Percentiles rank a stretch among this genome's conserved stretches.
phyloP scores from a whole-genome alignment of 2,797 vertebrate genomes.

The Acipenser oxyrinchus region DNA sequence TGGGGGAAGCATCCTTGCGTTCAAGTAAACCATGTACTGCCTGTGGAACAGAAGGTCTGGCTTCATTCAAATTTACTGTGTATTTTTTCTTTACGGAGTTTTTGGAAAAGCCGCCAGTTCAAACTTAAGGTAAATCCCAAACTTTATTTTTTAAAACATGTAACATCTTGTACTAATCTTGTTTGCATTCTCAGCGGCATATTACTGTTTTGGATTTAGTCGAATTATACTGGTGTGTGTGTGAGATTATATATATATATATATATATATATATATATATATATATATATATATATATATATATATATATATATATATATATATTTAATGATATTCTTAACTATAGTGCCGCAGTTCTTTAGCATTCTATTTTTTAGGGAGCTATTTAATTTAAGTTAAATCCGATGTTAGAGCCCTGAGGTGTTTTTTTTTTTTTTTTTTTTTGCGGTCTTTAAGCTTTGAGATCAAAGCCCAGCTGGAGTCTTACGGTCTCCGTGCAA shows the following conservation, averaged over 20 bases:
- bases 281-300: too few species aligned
- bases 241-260: too few species aligned
- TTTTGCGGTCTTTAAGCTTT: conserved; percentile 14
- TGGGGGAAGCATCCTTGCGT: conserved; percentile 27
- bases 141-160: not conserved
- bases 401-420: too few species aligned
- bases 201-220: too few species aligned
- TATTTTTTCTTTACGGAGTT: conserved; percentile 24
- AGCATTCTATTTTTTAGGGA: too few species aligned
- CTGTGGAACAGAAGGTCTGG: conserved; percentile 25
- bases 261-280: too few species aligned
- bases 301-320: too few species aligned
- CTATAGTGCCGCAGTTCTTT: too few species aligned
- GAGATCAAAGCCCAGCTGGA: conserved; percentile 36
- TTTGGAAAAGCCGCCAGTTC: conserved; percentile 24
- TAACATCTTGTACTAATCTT: not conserved
- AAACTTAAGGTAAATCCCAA: conserved; percentile 32
- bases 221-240: too few species aligned
- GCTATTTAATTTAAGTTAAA: too few species aligned
- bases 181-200: not conserved
- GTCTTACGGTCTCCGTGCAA: conserved; percentile 23
- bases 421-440: conserved; percentile 4
- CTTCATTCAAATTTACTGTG: conserved; percentile 23
- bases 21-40: conserved; percentile 38
- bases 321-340: too few species aligned